Evolutionary conservation across 2,113 vertebrate species (phyloP).

Genomic region (Seriola dumerili): DNA sequence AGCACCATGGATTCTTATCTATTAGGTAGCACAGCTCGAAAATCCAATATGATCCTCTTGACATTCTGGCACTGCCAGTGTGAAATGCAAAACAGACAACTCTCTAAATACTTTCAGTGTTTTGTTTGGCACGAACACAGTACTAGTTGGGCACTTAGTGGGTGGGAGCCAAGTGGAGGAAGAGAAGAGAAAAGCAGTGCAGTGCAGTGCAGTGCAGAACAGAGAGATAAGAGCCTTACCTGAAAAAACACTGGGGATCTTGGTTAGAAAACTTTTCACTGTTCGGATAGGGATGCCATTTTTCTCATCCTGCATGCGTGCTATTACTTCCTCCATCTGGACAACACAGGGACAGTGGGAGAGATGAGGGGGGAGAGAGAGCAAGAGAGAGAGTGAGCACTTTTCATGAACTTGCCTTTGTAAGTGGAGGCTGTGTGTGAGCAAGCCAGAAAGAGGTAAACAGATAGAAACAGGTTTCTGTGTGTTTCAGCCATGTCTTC

Average conservation of each 20-base stretch:
- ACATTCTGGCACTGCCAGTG: slow-evolving; percentile 33
- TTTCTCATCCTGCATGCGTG: slow-evolving; percentile 98
- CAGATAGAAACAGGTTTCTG: slow-evolving; percentile 42
- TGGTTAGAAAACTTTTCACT: slow-evolving; percentile 98
- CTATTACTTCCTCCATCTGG: slow-evolving; percentile 98
- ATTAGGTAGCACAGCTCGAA: slow-evolving; percentile 19
- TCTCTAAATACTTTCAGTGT: slow-evolving; percentile 42
- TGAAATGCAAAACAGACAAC: slow-evolving; percentile 50
- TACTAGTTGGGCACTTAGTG: slow-evolving; percentile 36
- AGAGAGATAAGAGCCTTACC: slow-evolving; percentile 85
- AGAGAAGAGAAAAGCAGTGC: neutral
- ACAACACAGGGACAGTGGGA: slow-evolving; percentile 44
- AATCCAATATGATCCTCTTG: slow-evolving; percentile 45
- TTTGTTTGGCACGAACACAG: slow-evolving; percentile 50
- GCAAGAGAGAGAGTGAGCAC: slow-evolving; percentile 15
- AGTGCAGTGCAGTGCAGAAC: neutral
- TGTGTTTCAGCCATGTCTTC: slow-evolving; percentile 32
- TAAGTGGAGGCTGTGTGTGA: slow-evolving; percentile 20
- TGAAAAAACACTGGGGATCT: slow-evolving; percentile 98
- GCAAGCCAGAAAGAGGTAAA: slow-evolving; percentile 34
- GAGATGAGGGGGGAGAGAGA: slow-evolving; percentile 11
- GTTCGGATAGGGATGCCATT: slow-evolving; percentile 97
- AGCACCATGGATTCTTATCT: slow-evolving; percentile 19
- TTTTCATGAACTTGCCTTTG: slow-evolving; percentile 27
- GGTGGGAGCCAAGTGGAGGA: slow-evolving; percentile 35